Conservation (phyloP, 2,888 invertebrate genomes). For the Brachylomia viminalis region DNA sequence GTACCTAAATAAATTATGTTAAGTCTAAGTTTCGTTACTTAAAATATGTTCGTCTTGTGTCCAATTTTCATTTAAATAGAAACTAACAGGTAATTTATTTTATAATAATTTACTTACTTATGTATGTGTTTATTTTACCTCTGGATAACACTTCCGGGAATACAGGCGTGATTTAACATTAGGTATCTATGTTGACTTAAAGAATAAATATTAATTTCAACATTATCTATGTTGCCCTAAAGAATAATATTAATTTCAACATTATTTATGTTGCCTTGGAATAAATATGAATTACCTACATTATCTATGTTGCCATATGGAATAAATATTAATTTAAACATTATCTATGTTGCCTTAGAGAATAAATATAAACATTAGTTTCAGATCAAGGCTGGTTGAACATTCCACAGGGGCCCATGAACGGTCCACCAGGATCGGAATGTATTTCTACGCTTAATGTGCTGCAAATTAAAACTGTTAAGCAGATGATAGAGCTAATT, state of each 20-base stretch:
- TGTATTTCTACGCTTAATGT: slow-evolving; percentile 13
- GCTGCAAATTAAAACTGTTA: neutral
- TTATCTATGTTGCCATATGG: too few relatives aligned
- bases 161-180: too few relatives aligned
- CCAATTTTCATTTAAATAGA: neutral
- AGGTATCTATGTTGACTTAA: too few relatives aligned
- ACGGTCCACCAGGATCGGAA: slow-evolving; percentile 15
- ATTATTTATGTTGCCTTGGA: neutral
- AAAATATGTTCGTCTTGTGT: neutral
- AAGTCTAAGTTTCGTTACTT: neutral
- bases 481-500: neutral
- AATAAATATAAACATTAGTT: slow-evolving; percentile 1
- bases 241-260: neutral
- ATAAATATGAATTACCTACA: neutral
- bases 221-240: neutral
- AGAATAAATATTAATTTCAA: too few relatives aligned
- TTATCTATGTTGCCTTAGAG: neutral
- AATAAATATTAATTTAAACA: neutral
- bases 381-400: slow-evolving; percentile 6
- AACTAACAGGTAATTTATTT: slow-evolving; percentile 37
- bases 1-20: slow-evolving; percentile 6
- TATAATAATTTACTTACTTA: too few relatives aligned
- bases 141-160: too few relatives aligned
- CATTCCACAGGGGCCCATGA: slow-evolving; percentile 1
- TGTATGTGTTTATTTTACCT: slow-evolving; percentile 1